phyloP scores from a whole-genome alignment of 2,113 vertebrate species.

The Sebastes schlegelii region DNA sequence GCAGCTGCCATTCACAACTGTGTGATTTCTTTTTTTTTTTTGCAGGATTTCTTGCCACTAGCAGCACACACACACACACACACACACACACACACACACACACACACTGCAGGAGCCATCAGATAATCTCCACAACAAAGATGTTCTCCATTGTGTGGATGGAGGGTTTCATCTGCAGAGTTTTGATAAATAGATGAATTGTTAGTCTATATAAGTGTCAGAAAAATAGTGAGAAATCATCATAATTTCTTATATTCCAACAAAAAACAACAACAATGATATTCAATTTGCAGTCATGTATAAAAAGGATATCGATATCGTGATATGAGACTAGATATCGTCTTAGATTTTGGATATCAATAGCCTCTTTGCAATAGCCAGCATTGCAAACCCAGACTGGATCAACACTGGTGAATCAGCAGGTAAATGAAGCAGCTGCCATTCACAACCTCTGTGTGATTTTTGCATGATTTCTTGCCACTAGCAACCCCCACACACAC shows the following conservation, averaged over 20 bases:
- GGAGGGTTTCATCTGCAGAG: constrained; percentile 46
- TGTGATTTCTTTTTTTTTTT: neutral
- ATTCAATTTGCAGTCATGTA: neutral
- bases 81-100: no score
- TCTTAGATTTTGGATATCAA: no score
- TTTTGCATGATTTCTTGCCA: neutral
- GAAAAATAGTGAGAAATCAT: neutral
- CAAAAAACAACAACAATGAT: neutral
- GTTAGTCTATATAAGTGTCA: neutral
- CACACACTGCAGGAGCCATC: no score
- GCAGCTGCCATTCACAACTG: neutral
- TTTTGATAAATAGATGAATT: neutral
- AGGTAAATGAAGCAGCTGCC: constrained; percentile 83
- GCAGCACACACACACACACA: no score
- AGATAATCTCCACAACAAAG: no score
- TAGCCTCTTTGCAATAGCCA: constrained; percentile 93
- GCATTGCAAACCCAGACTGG: constrained; percentile 98
- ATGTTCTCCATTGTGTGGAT: no score
- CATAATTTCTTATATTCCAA: neutral
- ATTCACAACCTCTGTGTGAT: neutral
- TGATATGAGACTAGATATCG: no score
- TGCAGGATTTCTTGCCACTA: neutral
- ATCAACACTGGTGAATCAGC: constrained; percentile 99
- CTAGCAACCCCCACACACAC: neutral
- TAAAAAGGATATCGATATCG: no score